These are phyloP conservation scores for Lagenorhynchus albirostris DNA, from an alignment of 2,113 vertebrate species.

Conservation along the genomic window DNA sequence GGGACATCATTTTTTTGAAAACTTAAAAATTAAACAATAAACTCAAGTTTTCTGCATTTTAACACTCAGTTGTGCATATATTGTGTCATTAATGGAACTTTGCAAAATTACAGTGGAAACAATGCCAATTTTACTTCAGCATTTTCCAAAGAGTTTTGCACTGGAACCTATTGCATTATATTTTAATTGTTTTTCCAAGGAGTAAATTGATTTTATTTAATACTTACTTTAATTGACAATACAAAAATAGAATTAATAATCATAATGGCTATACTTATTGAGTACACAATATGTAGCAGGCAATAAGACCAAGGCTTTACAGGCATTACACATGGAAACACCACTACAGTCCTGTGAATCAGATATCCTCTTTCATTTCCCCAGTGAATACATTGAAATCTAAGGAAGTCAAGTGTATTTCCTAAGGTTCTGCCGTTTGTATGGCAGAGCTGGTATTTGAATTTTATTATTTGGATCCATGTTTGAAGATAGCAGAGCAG, in stretches of 20 bases:
- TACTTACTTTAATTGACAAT: background rate
- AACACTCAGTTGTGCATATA: background rate
- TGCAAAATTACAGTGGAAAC: background rate
- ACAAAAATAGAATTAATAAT: background rate
- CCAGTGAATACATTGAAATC: background rate
- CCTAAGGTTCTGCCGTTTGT: background rate
- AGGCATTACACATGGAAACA: fast-evolving
- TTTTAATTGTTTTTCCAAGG: background rate
- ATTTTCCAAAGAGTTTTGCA: background rate
- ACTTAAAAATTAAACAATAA: background rate
- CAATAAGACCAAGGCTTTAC: background rate
- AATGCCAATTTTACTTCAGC: background rate
- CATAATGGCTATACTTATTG: background rate
- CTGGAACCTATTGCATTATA: background rate
- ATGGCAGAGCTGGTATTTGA: background rate
- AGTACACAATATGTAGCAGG: background rate
- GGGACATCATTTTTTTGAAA: background rate
- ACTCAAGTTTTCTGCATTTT: background rate
- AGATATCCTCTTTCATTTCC: background rate
- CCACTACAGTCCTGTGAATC: fast-evolving
- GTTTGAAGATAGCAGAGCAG: background rate
- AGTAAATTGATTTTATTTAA: background rate
- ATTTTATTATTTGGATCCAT: background rate
- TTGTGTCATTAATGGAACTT: background rate
- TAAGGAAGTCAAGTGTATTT: background rate